Evolutionary conservation across 2,888 invertebrate genomes (phyloP), one percentile per base, ranked within the genome.

Genomic region (Sarcophaga variegata): DNA sequence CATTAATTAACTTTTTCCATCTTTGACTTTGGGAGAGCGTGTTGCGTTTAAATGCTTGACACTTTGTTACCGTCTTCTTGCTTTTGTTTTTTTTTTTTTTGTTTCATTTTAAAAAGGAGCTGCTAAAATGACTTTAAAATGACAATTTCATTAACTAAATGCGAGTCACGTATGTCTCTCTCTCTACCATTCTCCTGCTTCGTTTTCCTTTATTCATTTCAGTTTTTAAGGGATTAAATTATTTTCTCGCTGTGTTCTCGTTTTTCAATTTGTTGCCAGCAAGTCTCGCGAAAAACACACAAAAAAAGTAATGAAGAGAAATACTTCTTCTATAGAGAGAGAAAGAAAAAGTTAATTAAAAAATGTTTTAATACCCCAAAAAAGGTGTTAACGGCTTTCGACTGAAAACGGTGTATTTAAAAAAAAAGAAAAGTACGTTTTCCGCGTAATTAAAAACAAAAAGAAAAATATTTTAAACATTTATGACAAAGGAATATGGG

Each of bases 111-210:
- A 37, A 14, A 25, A 20, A 59, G 60, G 54, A 59, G 17, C 54
- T 78, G 67, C 70, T 78, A 45, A n/a, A 84, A 84, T 75, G 70
- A 71, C 37, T 85, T 80, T 85, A 71, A 84, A 85, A 85, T 85
- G 84, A 87, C 87, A 87, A 84, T 87, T 87, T 87, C 81, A 87
- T 87, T 87, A 87, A 81, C 75, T 70, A 71, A 87, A 87, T 87
- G 84, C 87, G 63, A 84, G 87, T 87, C 87, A 87, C 84, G 87
- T 87, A 87, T 87, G 84, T 74, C 4, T 54, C 54, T 54, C 49
- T 49, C 8, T 14, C 17, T 54, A 2, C 69, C 5, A n/a, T 62
- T 87, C 66, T 76, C 63, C 64, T 22, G 62, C 20, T 62, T 62
- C 17, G 20, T 17, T n/a, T 62, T 62, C 1, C 17, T n/a, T 22